Evolutionary conservation across 2,113 vertebrate species (phyloP), one percentile per base, ranked within the genome.

Genomic region (Menidia beryllina): DNA sequence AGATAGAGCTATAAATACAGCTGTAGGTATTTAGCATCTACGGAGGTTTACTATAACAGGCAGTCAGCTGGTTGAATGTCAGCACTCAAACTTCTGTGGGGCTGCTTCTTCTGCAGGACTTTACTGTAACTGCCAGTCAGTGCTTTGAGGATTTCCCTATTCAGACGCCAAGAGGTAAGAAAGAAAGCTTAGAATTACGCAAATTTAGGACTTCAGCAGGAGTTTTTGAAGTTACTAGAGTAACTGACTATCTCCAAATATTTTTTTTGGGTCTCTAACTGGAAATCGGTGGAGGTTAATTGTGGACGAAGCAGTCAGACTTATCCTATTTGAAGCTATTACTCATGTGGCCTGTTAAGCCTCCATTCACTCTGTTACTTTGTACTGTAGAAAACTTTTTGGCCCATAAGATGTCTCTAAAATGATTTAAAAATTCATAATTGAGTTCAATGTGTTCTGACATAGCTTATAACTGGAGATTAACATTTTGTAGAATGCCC

Each of bases 1-100:
- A 77, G 73, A 84, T 67, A 50, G 69, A 71, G 69, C 86, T 91
- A 90, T 84, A 89, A 91, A 90, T 88, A 91, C 83, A 82, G 74
- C 55, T 85, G 77, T 70, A 68, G 79, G 73, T 85, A 66, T 83
- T 90, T 56, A 60, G 82, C 71, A 72, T 76, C 85, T 82, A 72
- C 59, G 79, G 64, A 77, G 69, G 71, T 74, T 79, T 81, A 77
- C 79, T 89, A 83, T 81, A 87, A 83, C 86, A 78, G 87, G 79
- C 83, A 82, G 80, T 88, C 81, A 87, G 86, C 83, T 90, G 75
- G 75, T 75, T 73, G 60, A n/a, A 39, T 69, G 77, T 85, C 86
- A 84, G 75, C 73, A 57, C 73, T 65, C 70, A 57, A 27, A 70
- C 73, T 68, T 67, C 63, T 79, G 79, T 62, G 48, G 34, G n/a